Base-by-base conservation (phyloP, 2,113 vertebrate genomes). In the Nettapus auritus region DNA sequence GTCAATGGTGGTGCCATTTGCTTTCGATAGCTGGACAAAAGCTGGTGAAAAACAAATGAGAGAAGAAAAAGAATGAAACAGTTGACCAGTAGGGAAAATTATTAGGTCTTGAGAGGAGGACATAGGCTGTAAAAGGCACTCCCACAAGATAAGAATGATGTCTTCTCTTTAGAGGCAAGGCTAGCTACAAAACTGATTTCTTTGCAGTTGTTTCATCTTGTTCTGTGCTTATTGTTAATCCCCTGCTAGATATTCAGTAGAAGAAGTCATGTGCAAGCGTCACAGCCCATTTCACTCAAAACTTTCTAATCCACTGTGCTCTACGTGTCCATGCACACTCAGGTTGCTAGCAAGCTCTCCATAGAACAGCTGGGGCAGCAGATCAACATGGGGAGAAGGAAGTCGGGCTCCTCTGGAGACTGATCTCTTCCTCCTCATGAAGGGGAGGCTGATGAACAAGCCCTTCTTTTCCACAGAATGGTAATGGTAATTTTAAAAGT, bases 321-420 rank as follows among this genome's bases (percentile, higher is more conserved):
- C 26, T 9, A 3, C 2, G 1, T 8, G 22, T 8, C 5, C 13
- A 0, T 53, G 11, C 20, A 70, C 70, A 50, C 16, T 53, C 46
- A 19, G 21, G 46, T 21, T 3, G 0, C 46, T 70, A 22, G 11
- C 20, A 12, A 40, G 11, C 31, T 42, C 2, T 53, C 13, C 26
- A 26, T 14, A 83, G 25, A 83, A 26, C 12, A 46, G 14, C 13
- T 0, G 3, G 44, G 9, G 4, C 9, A 29, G 25, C 15, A 70
- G 19, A 38, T 5, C 4, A 7, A 21, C 40, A 14, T 1, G 4
- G 9, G 9, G 6, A 4, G 16, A 10, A 23, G n/a, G 21, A 73
- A 73, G 10, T 26, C 17, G 16, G 20, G 38, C 21, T 57, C 8
- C 0, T 3, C 1, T 0, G 1, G 20, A 33, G 31, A 10, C 19